phyloP scores from a whole-genome alignment of 64 coral and sea anemone species.

The Actinia equina region DNA sequence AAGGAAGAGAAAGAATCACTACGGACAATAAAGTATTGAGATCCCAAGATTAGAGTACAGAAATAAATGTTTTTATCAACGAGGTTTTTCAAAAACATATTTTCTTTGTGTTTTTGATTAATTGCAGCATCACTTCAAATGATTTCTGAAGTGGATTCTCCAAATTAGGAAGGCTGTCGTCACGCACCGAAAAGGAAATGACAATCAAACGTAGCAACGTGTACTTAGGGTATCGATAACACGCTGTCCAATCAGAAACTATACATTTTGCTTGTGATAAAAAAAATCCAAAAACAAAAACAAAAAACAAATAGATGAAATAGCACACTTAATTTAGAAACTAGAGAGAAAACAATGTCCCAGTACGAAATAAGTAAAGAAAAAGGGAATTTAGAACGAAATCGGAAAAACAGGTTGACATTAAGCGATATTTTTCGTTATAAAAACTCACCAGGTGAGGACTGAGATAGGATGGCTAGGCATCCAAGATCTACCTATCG shows the following conservation, averaged over 20 bases:
- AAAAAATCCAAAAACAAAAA: not conserved
- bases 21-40: not conserved
- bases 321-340: no score
- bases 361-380: no score
- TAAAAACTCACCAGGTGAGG: no score
- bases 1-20: not conserved
- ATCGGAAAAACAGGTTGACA: no score
- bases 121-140: not conserved
- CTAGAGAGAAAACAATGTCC: no score
- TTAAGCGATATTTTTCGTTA: no score
- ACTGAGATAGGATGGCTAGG: no score
- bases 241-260: not conserved
- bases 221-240: not conserved
- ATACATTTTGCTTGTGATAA: not conserved
- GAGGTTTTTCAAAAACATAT: not conserved
- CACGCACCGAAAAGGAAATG: not conserved
- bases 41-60: not conserved
- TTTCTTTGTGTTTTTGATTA: constrained; percentile 10
- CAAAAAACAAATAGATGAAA: not conserved
- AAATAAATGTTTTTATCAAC: constrained; percentile 9
- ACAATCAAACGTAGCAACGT: not conserved
- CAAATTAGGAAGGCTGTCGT: not conserved
- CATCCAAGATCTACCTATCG: no score
- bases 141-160: not conserved
- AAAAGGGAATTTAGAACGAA: no score